phyloP scores from a whole-genome alignment of 2,888 invertebrate genomes.

The Lasiommata megera region DNA sequence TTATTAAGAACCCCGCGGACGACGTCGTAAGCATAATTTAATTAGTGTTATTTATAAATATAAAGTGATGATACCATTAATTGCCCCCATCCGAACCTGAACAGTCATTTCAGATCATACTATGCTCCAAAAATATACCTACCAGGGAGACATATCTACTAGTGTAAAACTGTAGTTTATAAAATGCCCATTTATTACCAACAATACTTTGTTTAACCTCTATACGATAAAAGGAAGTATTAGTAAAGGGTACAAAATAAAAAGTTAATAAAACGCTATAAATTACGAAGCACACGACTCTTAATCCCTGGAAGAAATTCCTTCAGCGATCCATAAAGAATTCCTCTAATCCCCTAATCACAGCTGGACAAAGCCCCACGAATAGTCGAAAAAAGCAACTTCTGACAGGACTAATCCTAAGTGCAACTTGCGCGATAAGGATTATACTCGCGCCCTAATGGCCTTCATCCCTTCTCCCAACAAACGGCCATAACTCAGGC shows the following conservation, averaged over 20 bases:
- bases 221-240: not conserved
- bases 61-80: too few relatives aligned
- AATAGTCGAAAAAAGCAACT: constrained; percentile 76
- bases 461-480: constrained; percentile 77
- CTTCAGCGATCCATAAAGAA: constrained; percentile 32
- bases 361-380: constrained; percentile 65
- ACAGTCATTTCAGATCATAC: too few relatives aligned
- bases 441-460: constrained; percentile 76
- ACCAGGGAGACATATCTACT: too few relatives aligned
- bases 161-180: too few relatives aligned
- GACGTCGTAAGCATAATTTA: too few relatives aligned
- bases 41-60: too few relatives aligned
- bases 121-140: too few relatives aligned
- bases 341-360: constrained; percentile 65
- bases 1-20: too few relatives aligned
- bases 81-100: too few relatives aligned
- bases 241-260: constrained; percentile 3
- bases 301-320: constrained; percentile 25
- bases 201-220: too few relatives aligned
- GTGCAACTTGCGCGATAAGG: constrained; percentile 80
- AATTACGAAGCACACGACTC: constrained; percentile 17
- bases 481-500: constrained; percentile 78
- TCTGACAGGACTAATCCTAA: constrained; percentile 79
- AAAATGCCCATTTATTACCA: too few relatives aligned
- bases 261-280: constrained; percentile 13